Evolutionary conservation across 53 echinoderm and acorn worm species (phyloP), one percentile per base, ranked within the genome.

Genomic region (Echinometra lucunter): DNA sequence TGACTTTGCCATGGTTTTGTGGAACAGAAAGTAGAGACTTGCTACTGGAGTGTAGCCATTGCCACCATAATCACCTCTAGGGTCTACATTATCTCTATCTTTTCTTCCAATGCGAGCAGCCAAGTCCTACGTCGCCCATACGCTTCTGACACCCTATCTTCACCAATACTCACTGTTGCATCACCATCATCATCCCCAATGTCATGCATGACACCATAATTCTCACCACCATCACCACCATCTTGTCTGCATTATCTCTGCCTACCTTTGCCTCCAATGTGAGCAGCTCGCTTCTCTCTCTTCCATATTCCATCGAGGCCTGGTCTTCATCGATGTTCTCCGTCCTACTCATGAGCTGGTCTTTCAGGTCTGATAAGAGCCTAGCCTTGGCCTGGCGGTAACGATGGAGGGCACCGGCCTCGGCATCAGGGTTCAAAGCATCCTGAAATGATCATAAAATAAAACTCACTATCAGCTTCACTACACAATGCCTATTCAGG

Each of bases 401-500:
- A 38, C 98, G 95, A 53, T 97, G 93, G 90, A 98, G 88, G 44
- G 96, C 98, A 6, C 97, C 97, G 4, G 97, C 95, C 93, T 96
- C 98, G 8, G 99, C 99, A 89, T 99, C 99, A 8, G 99, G 99
- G 94, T 99, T 99, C 91, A 99, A 83, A 11, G 99, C 98, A 95
- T 97, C 98, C 98, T 98, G 85, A 12, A 75, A 91, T 30, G 4
- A 88, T 1, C 45, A 42, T 0, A 44, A 47, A 44, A 44, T 45
- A 23, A 83, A 2, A n/a, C n/a, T n/a, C n/a, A n/a, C n/a, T n/a
- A n/a, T n/a, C n/a, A n/a, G n/a, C n/a, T n/a, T n/a, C n/a, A n/a
- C n/a, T n/a, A n/a, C n/a, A n/a, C n/a, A n/a, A n/a, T n/a, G n/a
- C n/a, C n/a, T n/a, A n/a, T n/a, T n/a, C n/a, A n/a, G n/a, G n/a